These are phyloP conservation scores for Anguilla rostrata DNA, from an alignment of 2,113 vertebrate species.

Conservation along the genomic window DNA sequence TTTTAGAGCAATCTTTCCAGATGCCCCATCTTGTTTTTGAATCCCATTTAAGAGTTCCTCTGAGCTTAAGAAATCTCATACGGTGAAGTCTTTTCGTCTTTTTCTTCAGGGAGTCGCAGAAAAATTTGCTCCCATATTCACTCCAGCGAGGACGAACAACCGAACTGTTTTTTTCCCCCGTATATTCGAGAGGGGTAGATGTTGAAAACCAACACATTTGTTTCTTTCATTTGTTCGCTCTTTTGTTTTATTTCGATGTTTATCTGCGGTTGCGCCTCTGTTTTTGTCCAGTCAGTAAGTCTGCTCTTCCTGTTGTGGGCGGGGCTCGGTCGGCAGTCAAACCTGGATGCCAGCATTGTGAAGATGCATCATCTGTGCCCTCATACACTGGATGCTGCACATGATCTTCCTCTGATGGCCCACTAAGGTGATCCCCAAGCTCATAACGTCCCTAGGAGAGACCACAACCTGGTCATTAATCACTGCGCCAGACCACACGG, in stretches of 20 bases:
- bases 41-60: slow-evolving; percentile 55
- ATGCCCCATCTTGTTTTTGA: slow-evolving; percentile 50
- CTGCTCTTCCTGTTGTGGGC: slow-evolving; percentile 29
- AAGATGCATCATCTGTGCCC: slow-evolving; percentile 96
- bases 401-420: slow-evolving; percentile 99
- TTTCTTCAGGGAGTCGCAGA: slow-evolving; percentile 29
- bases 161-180: slow-evolving; percentile 53
- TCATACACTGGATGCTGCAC: slow-evolving; percentile 99
- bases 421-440: slow-evolving; percentile 95
- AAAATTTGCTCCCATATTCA: slow-evolving; percentile 45
- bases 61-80: slow-evolving; percentile 54
- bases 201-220: slow-evolving; percentile 37
- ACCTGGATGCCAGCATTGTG: slow-evolving; percentile 96
- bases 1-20: slow-evolving; percentile 29
- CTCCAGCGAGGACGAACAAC: slow-evolving; percentile 49
- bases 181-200: slow-evolving; percentile 53
- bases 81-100: slow-evolving; percentile 83
- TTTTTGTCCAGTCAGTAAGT: slow-evolving; percentile 55
- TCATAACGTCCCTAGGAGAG: slow-evolving; percentile 92
- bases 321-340: slow-evolving; percentile 63
- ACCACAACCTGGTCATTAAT: slow-evolving; percentile 58
- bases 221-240: neutral
- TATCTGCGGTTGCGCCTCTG: slow-evolving; percentile 28
- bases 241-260: slow-evolving; percentile 24
- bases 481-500: slow-evolving; percentile 29